Base-by-base conservation (phyloP, 2,113 vertebrate species). In the Neoarius graeffei region DNA sequence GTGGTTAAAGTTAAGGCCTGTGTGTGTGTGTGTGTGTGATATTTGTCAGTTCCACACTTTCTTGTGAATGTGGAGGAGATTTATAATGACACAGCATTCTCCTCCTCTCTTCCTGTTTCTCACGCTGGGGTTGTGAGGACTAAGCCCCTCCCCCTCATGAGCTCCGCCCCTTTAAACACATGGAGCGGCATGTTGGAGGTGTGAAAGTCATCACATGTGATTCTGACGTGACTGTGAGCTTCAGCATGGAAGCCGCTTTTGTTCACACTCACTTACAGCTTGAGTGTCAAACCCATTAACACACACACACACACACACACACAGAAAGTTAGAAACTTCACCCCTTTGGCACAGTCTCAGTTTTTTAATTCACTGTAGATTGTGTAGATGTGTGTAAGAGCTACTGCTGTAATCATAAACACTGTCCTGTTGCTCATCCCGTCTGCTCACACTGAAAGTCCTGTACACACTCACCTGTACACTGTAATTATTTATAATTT, bases 261-360 rank as follows among this genome's bases (percentile, higher is more conserved):
- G 79, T 81, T 59, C 54, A 59, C 56, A 59, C 54, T 80, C 79
- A 81, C 79, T 81, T 81, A 81, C 54, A 81, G 56, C 27, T 27
- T 35, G 15, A 81, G 79, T 81, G 79, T 81, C 27, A 81, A 81
- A 81, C 54, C 54, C 79, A 81, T 81, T 81, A 81, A 81, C 79
- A 30, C 14, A 59, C 54, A 81, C 27, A 30, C 14, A 59, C 79
- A 81, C 50, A 56, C 76, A 79, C 50, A 56, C n/a, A n/a, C 50
- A 80, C 15, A 80, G 50, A 52, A 27, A 56, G 52, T 7, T 27
- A 27, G 76, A 79, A 80, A 27, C 52, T 7, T 54, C 42, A 1
- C 30, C 17, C 69, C 35, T 35, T 73, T 1, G 7, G 35, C 17
- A 6, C 20, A 27, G 52, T 56, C 52, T 80, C 23, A 10, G 23